These are phyloP conservation scores for Cryptus armator DNA, from an alignment of 2,888 invertebrate species.

Conservation along the genomic window DNA sequence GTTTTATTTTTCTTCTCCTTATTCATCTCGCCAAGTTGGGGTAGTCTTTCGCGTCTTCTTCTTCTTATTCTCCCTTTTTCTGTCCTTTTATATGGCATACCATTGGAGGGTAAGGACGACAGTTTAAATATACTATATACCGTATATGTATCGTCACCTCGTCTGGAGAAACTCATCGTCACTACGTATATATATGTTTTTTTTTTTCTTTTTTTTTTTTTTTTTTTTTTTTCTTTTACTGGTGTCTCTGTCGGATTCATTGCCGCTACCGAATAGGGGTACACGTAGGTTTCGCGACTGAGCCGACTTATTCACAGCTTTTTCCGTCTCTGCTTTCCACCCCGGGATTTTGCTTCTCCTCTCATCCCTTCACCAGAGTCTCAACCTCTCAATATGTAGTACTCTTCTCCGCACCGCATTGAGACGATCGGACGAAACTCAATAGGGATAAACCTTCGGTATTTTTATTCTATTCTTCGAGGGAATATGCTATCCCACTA, in stretches of 20 bases:
- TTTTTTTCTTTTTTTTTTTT: background rate
- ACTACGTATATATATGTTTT: background rate
- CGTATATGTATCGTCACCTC: constrained; percentile 38
- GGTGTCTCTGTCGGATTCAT: constrained; percentile 29
- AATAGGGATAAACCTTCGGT: constrained; percentile 49
- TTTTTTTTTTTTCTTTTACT: background rate
- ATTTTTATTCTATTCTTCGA: constrained; percentile 51
- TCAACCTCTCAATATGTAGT: constrained; percentile 35
- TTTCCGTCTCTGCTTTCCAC: constrained; percentile 33
- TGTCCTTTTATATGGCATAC: constrained; percentile 25
- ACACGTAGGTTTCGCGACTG: constrained; percentile 42
- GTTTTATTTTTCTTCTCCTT: constrained; percentile 46
- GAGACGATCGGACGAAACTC: constrained; percentile 54
- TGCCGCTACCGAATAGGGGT: constrained; percentile 21
- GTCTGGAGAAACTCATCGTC: constrained; percentile 41
- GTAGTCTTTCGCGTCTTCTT: constrained; percentile 5
- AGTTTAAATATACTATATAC: constrained; percentile 39
- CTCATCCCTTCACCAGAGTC: background rate
- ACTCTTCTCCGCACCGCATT: constrained; percentile 41
- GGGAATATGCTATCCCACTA: constrained; percentile 32
- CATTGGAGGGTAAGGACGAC: constrained; percentile 15
- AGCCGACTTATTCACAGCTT: constrained; percentile 53
- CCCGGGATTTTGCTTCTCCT: background rate
- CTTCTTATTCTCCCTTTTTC: constrained; percentile 17
- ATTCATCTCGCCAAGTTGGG: constrained; percentile 23